These are phyloP conservation scores for Platycercus adscitus DNA, from an alignment of 2,113 vertebrate genomes.

Conservation along the genomic window DNA sequence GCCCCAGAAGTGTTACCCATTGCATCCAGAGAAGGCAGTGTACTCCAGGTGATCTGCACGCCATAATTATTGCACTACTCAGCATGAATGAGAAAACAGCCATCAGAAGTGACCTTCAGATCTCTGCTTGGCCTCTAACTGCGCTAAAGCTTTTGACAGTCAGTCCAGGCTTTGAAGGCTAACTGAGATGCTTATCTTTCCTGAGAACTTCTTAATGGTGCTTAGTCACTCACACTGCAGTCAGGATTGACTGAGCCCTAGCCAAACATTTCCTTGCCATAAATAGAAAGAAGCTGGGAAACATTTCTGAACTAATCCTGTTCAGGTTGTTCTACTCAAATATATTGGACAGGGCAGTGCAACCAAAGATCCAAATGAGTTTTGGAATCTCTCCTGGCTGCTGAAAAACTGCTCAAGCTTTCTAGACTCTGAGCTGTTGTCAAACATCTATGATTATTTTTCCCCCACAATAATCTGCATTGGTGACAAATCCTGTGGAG, in stretches of 20 bases:
- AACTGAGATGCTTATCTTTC: not conserved
- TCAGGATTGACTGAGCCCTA: not conserved
- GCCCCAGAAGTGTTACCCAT: not conserved
- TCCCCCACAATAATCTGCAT: not conserved
- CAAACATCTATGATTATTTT: not conserved
- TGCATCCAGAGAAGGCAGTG: not conserved
- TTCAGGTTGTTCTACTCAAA: slow-evolving; percentile 26
- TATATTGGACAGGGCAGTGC: not conserved
- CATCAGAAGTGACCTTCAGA: not conserved
- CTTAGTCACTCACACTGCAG: slow-evolving; percentile 58
- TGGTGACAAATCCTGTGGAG: not conserved
- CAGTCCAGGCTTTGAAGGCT: slow-evolving; percentile 20
- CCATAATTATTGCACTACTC: not conserved
- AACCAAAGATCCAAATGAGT: not conserved
- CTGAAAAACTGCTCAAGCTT: slow-evolving; percentile 30
- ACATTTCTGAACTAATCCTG: slow-evolving; percentile 17
- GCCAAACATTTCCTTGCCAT: slow-evolving; percentile 27
- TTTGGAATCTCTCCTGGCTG: slow-evolving; percentile 40
- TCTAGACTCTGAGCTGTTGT: slow-evolving; percentile 3
- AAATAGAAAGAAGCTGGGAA: slow-evolving; percentile 47
- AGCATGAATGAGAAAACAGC: not conserved
- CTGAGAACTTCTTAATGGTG: slow-evolving; percentile 31
- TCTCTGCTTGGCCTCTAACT: not conserved
- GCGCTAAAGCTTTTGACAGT: not conserved
- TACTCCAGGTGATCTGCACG: not conserved